A percentile compares a stretch with the other conserved stretches of the same genome.
phyloP scores from a whole-genome alignment of 2,113 vertebrate species.

The Cairina moschata region DNA sequence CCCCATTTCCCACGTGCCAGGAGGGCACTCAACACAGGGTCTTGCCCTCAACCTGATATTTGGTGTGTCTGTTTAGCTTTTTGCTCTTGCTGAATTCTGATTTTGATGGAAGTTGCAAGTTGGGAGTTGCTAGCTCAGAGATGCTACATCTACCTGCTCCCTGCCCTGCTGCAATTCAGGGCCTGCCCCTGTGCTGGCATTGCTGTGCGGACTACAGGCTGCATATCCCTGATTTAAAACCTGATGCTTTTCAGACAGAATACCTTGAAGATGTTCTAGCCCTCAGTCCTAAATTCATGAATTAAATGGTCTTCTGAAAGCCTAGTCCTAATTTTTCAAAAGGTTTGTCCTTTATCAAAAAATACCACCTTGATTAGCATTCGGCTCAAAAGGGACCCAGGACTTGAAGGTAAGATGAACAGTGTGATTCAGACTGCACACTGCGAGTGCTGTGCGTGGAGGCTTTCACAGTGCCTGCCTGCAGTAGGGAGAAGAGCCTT shows the following conservation, averaged over 20 bases:
- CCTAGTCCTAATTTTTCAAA: neutral
- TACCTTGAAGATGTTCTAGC: neutral
- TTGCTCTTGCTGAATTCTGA: neutral
- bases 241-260: neutral
- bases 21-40: neutral
- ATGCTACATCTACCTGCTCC: neutral
- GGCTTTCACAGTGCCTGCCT: conserved; percentile 38
- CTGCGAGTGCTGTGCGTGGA: conserved; percentile 5
- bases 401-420: neutral
- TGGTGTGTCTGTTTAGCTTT: neutral
- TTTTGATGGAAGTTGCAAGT: neutral
- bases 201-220: accelerated
- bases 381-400: neutral
- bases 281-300: neutral
- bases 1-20: accelerated
- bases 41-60: neutral
- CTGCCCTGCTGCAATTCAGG: neutral
- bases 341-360: neutral
- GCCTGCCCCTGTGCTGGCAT: neutral
- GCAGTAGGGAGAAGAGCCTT: conserved; percentile 45
- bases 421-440: neutral
- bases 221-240: neutral
- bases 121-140: neutral
- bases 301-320: neutral
- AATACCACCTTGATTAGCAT: neutral